Conservation (phyloP, 2,113 vertebrate species). For the Cisticola juncidis region DNA sequence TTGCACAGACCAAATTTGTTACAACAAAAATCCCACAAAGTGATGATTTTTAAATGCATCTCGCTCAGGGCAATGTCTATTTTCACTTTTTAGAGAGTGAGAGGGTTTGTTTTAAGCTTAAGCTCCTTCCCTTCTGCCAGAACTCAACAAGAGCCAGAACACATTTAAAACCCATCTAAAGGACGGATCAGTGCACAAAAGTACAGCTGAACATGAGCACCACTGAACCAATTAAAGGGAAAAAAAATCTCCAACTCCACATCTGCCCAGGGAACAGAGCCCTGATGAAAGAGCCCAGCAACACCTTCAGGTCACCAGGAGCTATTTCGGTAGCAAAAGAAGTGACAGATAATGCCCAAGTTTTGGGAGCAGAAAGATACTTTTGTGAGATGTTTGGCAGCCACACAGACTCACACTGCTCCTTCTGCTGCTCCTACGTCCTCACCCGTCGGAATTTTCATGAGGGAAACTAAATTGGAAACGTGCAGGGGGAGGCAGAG, state of each 20-base stretch:
- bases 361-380: not conserved
- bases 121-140: not conserved
- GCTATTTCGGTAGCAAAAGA: not conserved
- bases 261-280: not conserved
- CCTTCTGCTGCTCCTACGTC: not conserved
- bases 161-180: not conserved
- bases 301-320: not conserved
- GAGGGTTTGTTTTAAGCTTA: not conserved
- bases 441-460: not conserved
- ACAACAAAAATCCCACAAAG: not conserved
- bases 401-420: not conserved
- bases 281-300: not conserved
- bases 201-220: not conserved
- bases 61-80: not conserved
- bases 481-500: not conserved
- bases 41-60: not conserved
- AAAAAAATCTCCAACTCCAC: not conserved
- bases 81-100: not conserved
- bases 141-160: not conserved
- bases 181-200: not conserved
- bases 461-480: not conserved
- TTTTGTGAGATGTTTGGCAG: not conserved
- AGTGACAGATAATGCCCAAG: not conserved
- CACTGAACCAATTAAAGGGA: not conserved
- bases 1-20: not conserved